Percentiles rank a stretch among this genome's conserved stretches.
phyloP scores from a whole-genome alignment of 2,888 invertebrate species.

The Tipula vernalis region DNA sequence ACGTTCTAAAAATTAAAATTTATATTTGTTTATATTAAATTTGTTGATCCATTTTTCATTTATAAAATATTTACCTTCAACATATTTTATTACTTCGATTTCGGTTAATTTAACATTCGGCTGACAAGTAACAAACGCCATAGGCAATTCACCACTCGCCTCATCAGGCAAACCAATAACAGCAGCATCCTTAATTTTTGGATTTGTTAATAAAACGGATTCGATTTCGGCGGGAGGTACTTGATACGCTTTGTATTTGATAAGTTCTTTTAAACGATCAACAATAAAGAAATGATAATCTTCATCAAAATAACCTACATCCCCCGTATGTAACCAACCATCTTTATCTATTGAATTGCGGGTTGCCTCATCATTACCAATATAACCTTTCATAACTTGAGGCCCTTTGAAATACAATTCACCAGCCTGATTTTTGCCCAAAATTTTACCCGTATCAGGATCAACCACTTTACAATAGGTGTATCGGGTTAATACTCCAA shows the following conservation, averaged over 20 bases:
- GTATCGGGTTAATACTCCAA: constrained; percentile 52
- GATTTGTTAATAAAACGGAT: constrained; percentile 56
- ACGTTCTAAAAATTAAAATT: not conserved
- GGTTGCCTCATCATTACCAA: constrained; percentile 57
- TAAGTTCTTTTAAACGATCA: constrained; percentile 77
- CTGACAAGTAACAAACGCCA: constrained; percentile 60
- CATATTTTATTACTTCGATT: constrained; percentile 42
- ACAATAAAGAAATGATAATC: constrained; percentile 69
- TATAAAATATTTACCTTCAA: constrained; percentile 29
- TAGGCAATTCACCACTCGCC: constrained; percentile 60
- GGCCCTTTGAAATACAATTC: constrained; percentile 78
- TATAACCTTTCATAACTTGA: constrained; percentile 73
- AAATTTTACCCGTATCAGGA: constrained; percentile 40
- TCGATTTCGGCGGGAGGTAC: constrained; percentile 84
- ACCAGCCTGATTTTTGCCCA: constrained; percentile 57
- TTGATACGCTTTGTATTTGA: constrained; percentile 81
- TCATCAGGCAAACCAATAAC: constrained; percentile 69
- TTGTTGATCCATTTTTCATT: not conserved
- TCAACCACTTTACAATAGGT: constrained; percentile 51
- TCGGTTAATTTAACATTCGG: constrained; percentile 38
- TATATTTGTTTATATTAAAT: not conserved
- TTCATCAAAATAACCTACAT: constrained; percentile 68
- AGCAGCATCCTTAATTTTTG: constrained; percentile 60
- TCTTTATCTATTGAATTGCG: constrained; percentile 49
- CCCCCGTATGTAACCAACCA: constrained; percentile 69